Base-by-base conservation (phyloP, 2,113 vertebrate genomes). In the Tetrao urogallus region DNA sequence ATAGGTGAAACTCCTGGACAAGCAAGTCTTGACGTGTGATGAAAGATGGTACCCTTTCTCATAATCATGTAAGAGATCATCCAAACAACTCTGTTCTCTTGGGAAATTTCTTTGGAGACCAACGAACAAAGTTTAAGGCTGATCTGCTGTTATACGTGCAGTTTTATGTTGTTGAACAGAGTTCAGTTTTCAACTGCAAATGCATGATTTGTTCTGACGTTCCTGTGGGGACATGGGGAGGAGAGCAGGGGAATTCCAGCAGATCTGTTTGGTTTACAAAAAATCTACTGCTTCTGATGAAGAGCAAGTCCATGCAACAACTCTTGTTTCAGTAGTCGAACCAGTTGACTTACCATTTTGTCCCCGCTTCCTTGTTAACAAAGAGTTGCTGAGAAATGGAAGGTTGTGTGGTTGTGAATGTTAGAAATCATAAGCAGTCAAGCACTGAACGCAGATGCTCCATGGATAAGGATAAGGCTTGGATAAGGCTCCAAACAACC, bases 121-220 rank as follows among this genome's bases (percentile, higher is more conserved):
- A 45, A 50, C 21, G 30, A 88, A 19, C 4, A 63, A 45, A 73
- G 20, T 47, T 2, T 24, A 57, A 72, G 10, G 11, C 52, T 7
- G 7, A 45, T 76, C 8, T 58, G 1, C 52, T 36, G 28, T 50
- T 15, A 16, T 25, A 5, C 0, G 0, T 38, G 10, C 18, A 4
- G 34, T 24, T 17, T 48, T 21, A 28, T 21, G 64, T 0, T 0
- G 69, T 15, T 28, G n/a, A 88, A 15, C 34, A 22, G 24, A 42
- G 72, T 8, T 66, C n/a, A 18, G 11, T 70, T 88, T n/a, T 40
- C 13, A 22, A 21, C 60, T 73, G 32, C 32, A 36, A 40, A 24
- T 11, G 7, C 14, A 30, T 25, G 8, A 5, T 48, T 70, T 72
- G 34, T 38, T 88, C n/a, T 89, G 8, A 60, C 25, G 27, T n/a